Percentiles rank a stretch among this genome's conserved stretches.
phyloP scores from a whole-genome alignment of 2,797 vertebrate species.

The Scolopax rusticola region DNA sequence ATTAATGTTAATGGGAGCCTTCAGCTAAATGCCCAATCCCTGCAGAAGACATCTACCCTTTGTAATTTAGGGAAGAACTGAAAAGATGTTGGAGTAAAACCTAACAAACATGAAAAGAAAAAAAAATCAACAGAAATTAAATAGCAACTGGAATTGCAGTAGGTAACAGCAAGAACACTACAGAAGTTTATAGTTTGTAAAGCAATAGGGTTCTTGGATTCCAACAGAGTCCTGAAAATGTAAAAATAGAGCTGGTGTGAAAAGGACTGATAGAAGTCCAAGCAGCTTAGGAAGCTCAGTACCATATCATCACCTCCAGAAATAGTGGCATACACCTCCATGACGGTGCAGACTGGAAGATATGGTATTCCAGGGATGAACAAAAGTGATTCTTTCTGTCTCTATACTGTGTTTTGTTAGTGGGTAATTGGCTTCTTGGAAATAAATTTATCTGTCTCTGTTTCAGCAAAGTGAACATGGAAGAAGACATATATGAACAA shows the following conservation, averaged over 20 bases:
- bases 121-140: not conserved
- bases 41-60: not conserved
- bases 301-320: conserved; percentile 16
- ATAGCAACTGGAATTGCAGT: not conserved
- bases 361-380: not conserved
- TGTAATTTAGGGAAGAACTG: not conserved
- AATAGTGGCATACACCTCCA: not conserved
- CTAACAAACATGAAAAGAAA: not conserved
- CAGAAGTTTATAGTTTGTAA: not conserved
- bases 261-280: not conserved
- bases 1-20: not conserved
- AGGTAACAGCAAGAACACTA: not conserved
- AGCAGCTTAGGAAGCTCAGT: conserved; percentile 30
- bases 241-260: conserved; percentile 7
- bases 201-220: not conserved
- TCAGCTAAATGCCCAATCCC: not conserved
- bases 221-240: not conserved
- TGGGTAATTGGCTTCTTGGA: not conserved
- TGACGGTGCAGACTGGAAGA: not conserved
- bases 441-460: not conserved
- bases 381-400: not conserved
- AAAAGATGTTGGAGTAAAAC: not conserved
- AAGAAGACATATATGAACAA: not conserved
- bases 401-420: not conserved
- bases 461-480: not conserved